Conservation (phyloP, 2,888 invertebrate species). For the Drosophila suboccidentalis region DNA sequence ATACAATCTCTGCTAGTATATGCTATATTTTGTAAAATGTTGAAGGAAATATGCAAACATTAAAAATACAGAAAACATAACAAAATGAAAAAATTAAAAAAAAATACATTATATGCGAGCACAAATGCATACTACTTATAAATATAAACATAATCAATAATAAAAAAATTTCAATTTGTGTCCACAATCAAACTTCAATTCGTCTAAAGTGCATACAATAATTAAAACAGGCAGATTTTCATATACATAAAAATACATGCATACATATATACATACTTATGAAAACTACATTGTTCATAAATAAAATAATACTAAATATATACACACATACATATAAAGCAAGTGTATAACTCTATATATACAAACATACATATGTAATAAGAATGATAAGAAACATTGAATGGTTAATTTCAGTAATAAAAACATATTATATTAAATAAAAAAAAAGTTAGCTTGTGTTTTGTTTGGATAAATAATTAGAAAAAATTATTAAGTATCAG, state of each 20-base stretch:
- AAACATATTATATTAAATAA: slow-evolving; percentile 59
- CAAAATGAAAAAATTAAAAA: background rate
- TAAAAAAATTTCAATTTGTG: slow-evolving; percentile 46
- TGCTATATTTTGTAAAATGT: slow-evolving; percentile 48
- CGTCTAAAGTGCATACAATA: slow-evolving; percentile 74
- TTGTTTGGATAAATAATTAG: too few relatives aligned
- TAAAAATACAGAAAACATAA: background rate
- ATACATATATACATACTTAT: slow-evolving; percentile 25
- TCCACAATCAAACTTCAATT: slow-evolving; percentile 79
- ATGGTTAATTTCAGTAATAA: slow-evolving; percentile 77
- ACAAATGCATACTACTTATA: slow-evolving; percentile 37
- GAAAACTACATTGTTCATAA: slow-evolving; percentile 19
- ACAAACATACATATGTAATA: slow-evolving; percentile 55
- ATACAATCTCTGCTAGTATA: slow-evolving; percentile 11
- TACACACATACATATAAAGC: slow-evolving; percentile 26
- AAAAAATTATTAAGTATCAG: too few relatives aligned
- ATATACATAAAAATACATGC: slow-evolving; percentile 43
- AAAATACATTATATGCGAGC: slow-evolving; percentile 20
- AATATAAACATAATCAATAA: slow-evolving; percentile 20
- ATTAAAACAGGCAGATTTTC: slow-evolving; percentile 50
- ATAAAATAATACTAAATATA: slow-evolving; percentile 27
- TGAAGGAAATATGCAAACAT: slow-evolving; percentile 14
- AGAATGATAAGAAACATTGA: slow-evolving; percentile 65
- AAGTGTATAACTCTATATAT: slow-evolving; percentile 54
- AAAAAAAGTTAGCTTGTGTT: background rate